phyloP scores from a whole-genome alignment of 2,113 vertebrate genomes.

The Ia io region DNA sequence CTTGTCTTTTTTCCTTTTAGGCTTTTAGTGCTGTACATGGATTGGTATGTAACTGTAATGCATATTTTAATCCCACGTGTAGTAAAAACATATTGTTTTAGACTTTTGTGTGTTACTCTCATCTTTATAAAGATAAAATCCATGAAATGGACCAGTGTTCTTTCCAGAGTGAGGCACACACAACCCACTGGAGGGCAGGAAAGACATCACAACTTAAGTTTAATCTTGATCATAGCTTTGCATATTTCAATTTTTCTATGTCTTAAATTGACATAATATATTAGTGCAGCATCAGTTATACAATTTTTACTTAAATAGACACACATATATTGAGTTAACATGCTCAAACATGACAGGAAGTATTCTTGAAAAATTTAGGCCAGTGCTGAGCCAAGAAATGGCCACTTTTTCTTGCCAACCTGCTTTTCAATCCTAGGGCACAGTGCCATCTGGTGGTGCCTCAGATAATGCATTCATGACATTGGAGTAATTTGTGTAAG shows the following conservation, averaged over 20 bases:
- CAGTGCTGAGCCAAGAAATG: background rate
- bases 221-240: background rate
- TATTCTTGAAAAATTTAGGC: background rate
- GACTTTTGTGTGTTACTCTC: background rate
- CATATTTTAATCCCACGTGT: background rate
- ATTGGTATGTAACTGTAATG: background rate
- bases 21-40: background rate
- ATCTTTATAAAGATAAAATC: background rate
- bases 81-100: background rate
- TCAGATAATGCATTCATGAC: conserved; percentile 32
- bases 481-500: background rate
- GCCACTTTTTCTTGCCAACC: background rate
- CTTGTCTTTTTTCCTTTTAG: background rate
- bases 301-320: background rate
- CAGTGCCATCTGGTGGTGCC: conserved; percentile 78
- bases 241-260: background rate
- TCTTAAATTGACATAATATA: background rate
- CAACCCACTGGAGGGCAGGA: background rate
- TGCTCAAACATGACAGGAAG: background rate
- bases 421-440: conserved; percentile 15
- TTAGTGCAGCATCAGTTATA: background rate
- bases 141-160: background rate
- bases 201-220: background rate
- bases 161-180: background rate
- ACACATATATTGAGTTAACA: background rate